These are phyloP conservation scores for Drosophila paulistorum DNA, from an alignment of 1,140 invertebrate species.

Conservation along the genomic window DNA sequence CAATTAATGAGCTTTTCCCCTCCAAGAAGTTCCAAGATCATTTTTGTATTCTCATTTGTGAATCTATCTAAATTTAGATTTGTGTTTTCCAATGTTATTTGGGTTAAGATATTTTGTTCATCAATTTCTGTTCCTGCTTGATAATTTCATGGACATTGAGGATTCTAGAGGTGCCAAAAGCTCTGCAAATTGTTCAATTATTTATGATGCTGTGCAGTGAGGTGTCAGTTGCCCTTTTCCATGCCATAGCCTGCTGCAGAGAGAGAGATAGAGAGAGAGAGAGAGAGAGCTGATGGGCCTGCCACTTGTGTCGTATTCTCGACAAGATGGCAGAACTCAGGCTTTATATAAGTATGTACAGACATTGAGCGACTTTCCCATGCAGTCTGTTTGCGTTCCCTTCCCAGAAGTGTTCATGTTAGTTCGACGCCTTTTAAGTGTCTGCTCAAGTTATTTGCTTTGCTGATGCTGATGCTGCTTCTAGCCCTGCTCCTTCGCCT, in stretches of 20 bases:
- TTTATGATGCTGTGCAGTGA: conserved; percentile 42
- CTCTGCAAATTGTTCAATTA: conserved; percentile 48
- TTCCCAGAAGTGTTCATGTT: not conserved
- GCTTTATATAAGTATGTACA: conserved; percentile 5
- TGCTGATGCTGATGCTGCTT: not conserved
- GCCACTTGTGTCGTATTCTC: not conserved
- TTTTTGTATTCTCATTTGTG: too few relatives aligned
- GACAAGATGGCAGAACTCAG: not conserved
- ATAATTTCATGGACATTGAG: not conserved
- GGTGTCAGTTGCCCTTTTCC: not conserved
- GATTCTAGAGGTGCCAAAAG: conserved; percentile 45
- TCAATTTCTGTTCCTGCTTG: not conserved
- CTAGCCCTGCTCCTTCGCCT: too few relatives aligned
- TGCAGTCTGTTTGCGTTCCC: not conserved
- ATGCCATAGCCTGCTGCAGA: not conserved
- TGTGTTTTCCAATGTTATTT: too few relatives aligned
- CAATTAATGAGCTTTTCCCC: too few relatives aligned
- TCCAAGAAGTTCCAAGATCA: too few relatives aligned
- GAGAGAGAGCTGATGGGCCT: too few relatives aligned
- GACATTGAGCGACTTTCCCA: conserved; percentile 19
- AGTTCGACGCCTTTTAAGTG: conserved; percentile 31
- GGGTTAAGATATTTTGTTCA: not conserved
- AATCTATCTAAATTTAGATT: too few relatives aligned
- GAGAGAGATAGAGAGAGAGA: too few relatives aligned
- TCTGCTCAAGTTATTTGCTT: conserved; percentile 12